phyloP scores from a whole-genome alignment of 2,797 vertebrate genomes.

The Sardinella longiceps region DNA sequence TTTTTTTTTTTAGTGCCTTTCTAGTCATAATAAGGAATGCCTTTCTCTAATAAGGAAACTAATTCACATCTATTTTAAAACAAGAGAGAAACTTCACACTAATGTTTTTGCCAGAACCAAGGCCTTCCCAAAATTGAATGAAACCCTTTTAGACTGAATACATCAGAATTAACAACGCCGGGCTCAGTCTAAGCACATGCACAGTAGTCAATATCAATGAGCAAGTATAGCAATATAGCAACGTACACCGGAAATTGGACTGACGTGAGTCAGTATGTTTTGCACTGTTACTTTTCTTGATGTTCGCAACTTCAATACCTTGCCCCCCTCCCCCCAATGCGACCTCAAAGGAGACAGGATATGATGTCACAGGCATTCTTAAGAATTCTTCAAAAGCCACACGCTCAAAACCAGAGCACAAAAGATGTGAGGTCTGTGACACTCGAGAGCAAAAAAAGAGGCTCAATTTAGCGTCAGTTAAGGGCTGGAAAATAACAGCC shows the following conservation, averaged over 20 bases:
- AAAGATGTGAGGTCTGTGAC: not conserved
- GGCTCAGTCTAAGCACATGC: not conserved
- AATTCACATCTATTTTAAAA: not conserved
- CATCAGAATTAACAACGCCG: not conserved
- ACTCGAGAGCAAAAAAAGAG: not conserved
- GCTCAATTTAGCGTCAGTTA: not conserved
- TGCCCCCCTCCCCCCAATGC: not conserved
- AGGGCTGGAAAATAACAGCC: not conserved
- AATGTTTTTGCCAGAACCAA: not conserved
- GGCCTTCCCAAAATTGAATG: not conserved
- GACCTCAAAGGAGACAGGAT: conserved; percentile 18
- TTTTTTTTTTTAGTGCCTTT: too few relatives aligned
- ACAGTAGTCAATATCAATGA: not conserved
- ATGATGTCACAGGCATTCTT: conserved; percentile 12
- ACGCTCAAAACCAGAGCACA: not conserved
- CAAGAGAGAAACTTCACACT: not conserved
- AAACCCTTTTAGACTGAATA: not conserved
- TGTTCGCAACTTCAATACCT: not conserved
- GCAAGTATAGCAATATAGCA: not conserved
- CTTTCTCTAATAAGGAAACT: too few relatives aligned
- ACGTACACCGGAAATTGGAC: not conserved
- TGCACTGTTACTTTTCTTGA: not conserved
- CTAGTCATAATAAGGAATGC: not conserved
- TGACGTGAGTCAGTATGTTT: not conserved
- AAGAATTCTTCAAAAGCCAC: conserved; percentile 26